Evolutionary conservation across 2,797 vertebrate genomes (phyloP).

Genomic region (Muraenolepis orangiensis): DNA sequence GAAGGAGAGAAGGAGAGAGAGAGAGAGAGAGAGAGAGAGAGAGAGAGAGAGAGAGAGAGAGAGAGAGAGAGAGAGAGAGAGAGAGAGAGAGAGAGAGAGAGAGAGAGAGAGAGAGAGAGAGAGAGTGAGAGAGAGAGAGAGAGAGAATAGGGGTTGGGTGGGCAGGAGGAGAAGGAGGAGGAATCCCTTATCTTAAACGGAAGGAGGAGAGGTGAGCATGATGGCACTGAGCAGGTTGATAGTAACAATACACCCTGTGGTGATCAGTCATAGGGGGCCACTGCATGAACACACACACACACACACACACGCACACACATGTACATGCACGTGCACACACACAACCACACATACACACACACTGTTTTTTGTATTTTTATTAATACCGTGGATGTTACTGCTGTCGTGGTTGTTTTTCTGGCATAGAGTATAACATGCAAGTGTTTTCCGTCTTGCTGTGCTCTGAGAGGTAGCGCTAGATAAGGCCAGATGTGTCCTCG

Average conservation of each 20-base stretch:
- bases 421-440: constrained; percentile 40
- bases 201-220: constrained; percentile 67
- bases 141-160: constrained; percentile 47
- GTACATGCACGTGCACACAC: too few relatives aligned
- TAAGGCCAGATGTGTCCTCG: constrained; percentile 21
- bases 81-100: constrained; percentile 40
- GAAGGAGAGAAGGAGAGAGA: constrained; percentile 34
- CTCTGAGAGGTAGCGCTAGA: constrained; percentile 19
- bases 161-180: constrained; percentile 56
- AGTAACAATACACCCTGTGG: constrained; percentile 56
- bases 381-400: constrained; percentile 17
- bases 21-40: constrained; percentile 47
- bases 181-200: constrained; percentile 67
- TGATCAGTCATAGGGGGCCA: constrained; percentile 22
- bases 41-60: constrained; percentile 37
- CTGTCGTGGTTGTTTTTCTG: constrained; percentile 17
- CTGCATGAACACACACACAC: constrained; percentile 30
- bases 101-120: constrained; percentile 45
- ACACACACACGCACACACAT: not conserved
- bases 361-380: constrained; percentile 27
- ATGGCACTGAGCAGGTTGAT: constrained; percentile 81
- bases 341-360: not conserved
- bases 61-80: constrained; percentile 43
- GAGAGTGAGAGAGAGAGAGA: constrained; percentile 38
- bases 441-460: constrained; percentile 31